Evolutionary conservation across 1,140 invertebrate genomes (phyloP).

Genomic region (Condylostylus longicornis): DNA sequence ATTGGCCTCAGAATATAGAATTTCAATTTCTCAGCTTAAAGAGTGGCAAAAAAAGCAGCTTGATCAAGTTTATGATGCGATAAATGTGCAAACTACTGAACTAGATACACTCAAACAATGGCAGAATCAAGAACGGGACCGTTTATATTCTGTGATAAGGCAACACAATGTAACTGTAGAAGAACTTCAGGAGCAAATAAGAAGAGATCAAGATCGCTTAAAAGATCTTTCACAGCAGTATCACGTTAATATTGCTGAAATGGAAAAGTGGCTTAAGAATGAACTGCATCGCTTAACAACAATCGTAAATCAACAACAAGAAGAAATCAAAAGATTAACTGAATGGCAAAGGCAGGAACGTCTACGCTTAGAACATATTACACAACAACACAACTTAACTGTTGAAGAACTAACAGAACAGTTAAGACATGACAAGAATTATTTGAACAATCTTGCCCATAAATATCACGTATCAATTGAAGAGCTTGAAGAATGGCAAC

Average conservation of each 20-base stretch:
- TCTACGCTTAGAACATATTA: constrained; percentile 18
- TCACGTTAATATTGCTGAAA: constrained; percentile 24
- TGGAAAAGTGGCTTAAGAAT: constrained; percentile 24
- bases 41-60: constrained; percentile 23
- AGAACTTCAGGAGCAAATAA: constrained; percentile 21
- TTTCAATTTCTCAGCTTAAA: constrained; percentile 16
- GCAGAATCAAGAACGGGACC: constrained; percentile 18
- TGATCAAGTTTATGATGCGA: constrained; percentile 18
- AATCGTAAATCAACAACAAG: constrained; percentile 22
- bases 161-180: constrained; percentile 24
- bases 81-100: constrained; percentile 9
- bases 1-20: constrained; percentile 14
- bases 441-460: constrained; percentile 20
- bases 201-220: constrained; percentile 20
- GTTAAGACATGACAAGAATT: constrained; percentile 20
- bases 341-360: constrained; percentile 26
- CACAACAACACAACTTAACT: constrained; percentile 22
- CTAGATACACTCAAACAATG: constrained; percentile 7
- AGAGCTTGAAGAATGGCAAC: constrained; percentile 27
- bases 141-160: constrained; percentile 19
- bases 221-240: constrained; percentile 22
- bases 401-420: constrained; percentile 20
- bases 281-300: constrained; percentile 22
- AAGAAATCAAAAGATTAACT: constrained; percentile 20
- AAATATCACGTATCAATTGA: constrained; percentile 27